Base-by-base conservation (phyloP, 2,888 invertebrate species). In the Drosophila kanekoi region DNA sequence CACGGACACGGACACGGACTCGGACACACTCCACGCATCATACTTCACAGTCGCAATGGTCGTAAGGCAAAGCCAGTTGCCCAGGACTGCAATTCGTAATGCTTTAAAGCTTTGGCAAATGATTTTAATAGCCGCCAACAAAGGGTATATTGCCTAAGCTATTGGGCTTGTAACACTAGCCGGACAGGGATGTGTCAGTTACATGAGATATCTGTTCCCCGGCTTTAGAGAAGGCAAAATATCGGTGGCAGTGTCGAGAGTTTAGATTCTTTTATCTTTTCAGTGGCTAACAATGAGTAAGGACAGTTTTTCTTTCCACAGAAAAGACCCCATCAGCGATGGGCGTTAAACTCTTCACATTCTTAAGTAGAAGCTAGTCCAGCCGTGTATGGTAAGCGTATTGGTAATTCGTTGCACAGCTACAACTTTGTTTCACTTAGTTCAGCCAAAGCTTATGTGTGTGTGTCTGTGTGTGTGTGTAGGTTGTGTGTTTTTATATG, bases 61-160 rank as follows among this genome's bases (percentile, higher is more conserved):
- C 81, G 81, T 80, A 77, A 80, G 77, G 54, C 69, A 47, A 62
- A 40, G 57, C 44, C 53, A 28, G 18, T 2, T 37, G 53, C 65
- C 44, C 60, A 23, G 56, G 35, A 61, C 75, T 70, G 59, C 64
- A 75, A 58, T 75, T 63, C 57, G 71, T 58, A 79, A 75, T 76
- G 76, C 57, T 75, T 75, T 79, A 75, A 75, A 69, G 70, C 63
- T 48, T 14, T 5, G n/a, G n/a, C 41, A 33, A 65, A 51, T 14
- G 16, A 33, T 45, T 11, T 14, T 8, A 28, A 28, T 28, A 28
- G 62, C 20, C 37, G 45, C 13, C 8, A 1, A 11, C 16, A 11
- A 0, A 33, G 43, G 37, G 48, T 49, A 18, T 23, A 33, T 33
- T 28, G 13, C 48, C 10, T 14, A 1, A 10, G 8, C 4, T 8